Base-by-base conservation (phyloP, 30 jellyfish, hydroid and myxozoan genomes). In the Aurelia sp. region DNA sequence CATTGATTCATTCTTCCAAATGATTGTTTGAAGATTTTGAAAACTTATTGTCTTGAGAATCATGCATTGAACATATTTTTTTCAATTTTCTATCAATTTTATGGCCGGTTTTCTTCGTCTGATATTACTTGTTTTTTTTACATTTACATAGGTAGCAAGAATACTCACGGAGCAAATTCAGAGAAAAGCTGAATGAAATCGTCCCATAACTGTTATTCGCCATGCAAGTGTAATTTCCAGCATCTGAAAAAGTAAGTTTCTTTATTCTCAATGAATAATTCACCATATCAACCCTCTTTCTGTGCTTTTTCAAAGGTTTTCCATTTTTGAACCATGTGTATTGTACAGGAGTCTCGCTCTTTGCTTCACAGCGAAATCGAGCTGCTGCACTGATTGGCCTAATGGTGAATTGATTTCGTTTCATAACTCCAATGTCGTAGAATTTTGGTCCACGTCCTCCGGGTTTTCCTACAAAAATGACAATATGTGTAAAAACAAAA, bases 311-410 rank as follows among this genome's bases (percentile, higher is more conserved):
- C 50, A 92, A 76, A 2, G 88, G 90, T 65, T 86, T 77, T 21
- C 98, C 98, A 44, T 92, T 81, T 75, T 87, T 92, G 10, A 86
- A 47, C 98, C 98, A 92, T 12, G 80, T 81, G 90, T 86, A 92
- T 55, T 59, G 87, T 20, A 92, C 85, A 2, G 90, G 90, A 3
- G 47, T 67, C 20, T 74, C 89, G 27, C 97, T 85, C 44, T 86
- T 78, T 6, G 97, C 98, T 24, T 87, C 90, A 52, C 98, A 92
- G 0, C 90, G 91, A 22, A 86, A 74, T 30, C 94, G 88, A 7
- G 80, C 87, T 0, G 98, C 33, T 24, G 63, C 88, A 8, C 81
- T 82, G 22, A 81, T 74, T 13, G 88, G 91, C 72, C 95, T 76
- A 64, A 92, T 85, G 38, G 80, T 68, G 30, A 63, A 75, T 51